Evolutionary conservation across 2,113 vertebrate genomes (phyloP).

Genomic region (Erpornis zantholeuca): DNA sequence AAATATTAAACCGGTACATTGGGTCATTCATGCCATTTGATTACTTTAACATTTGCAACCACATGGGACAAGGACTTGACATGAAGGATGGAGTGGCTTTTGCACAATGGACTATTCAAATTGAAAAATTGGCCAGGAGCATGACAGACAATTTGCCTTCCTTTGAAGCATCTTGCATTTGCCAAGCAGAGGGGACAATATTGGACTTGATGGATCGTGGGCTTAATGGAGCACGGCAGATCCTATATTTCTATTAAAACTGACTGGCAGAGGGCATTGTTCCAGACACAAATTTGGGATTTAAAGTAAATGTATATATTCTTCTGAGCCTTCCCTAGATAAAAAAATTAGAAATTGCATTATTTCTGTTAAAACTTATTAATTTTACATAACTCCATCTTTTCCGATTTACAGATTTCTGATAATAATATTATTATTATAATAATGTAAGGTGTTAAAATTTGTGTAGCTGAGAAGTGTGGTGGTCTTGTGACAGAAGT

Average conservation of each 20-base stretch:
- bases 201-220: background rate
- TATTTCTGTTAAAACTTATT: background rate
- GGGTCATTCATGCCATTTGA: background rate
- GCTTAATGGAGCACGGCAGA: constrained; percentile 6
- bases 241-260: constrained; percentile 15
- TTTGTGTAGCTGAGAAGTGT: background rate
- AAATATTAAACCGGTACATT: background rate
- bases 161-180: constrained; percentile 6
- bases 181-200: background rate
- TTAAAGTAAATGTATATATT: background rate
- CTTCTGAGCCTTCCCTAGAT: background rate
- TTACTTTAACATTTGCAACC: constrained; percentile 14
- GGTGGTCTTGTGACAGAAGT: background rate
- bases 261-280: background rate
- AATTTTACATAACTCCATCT: constrained; percentile 2
- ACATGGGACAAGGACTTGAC: background rate
- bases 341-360: background rate
- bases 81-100: constrained; percentile 26
- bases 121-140: background rate
- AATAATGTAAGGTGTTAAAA: background rate
- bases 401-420: constrained; percentile 3
- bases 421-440: background rate
- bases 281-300: background rate
- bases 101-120: constrained; percentile 17
- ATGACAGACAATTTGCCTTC: background rate